Evolutionary conservation across 2,888 invertebrate species (phyloP), one percentile per base, ranked within the genome.

Genomic region (Mimas tiliae): DNA sequence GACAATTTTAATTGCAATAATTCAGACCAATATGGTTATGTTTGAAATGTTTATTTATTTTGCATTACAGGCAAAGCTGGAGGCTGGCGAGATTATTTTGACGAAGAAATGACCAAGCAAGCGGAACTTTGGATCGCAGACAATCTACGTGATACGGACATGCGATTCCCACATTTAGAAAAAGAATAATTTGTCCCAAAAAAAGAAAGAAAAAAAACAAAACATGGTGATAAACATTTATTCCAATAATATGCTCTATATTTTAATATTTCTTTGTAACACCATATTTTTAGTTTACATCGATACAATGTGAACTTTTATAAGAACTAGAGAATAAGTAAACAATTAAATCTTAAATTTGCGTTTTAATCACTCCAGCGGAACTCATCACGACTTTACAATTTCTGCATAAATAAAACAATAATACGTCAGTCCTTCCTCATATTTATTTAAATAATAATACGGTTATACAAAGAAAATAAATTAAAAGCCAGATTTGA

Each of bases 51-150:
- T 55, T 33, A 42, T 62, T 42, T 21, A 62, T 45, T n/a, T 63
- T 63, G 47, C 42, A 3, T 71, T 66, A 1, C 78, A 89, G 97
- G 97, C 42, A 94, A 94, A 77, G 93, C 89, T 1, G 95, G 96
- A 1, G 96, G 95, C 7, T 97, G 97, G 96, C 95, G 94, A 63
- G 95, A 95, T 63, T 95, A 96, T 78, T 96, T 97, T 79, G 95
- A 95, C 62, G 94, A 95, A 6, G 95, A 96, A 73, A 94, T 97
- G 81, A 94, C 94, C 62, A 83, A 87, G 62, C 91, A 95, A 74
- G 96, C 97, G 3, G 95, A 97, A 69, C 82, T 91, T 65, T 97
- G 97, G 97, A 96, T 96, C 55, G 87, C 90, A 6, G 90, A 95
- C 65, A 95, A 97, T 87, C 87, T 96, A 63, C 85, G 91, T 66